These are phyloP conservation scores for Cyaniris semiargus DNA, from an alignment of 2,888 invertebrate species.

Conservation along the genomic window DNA sequence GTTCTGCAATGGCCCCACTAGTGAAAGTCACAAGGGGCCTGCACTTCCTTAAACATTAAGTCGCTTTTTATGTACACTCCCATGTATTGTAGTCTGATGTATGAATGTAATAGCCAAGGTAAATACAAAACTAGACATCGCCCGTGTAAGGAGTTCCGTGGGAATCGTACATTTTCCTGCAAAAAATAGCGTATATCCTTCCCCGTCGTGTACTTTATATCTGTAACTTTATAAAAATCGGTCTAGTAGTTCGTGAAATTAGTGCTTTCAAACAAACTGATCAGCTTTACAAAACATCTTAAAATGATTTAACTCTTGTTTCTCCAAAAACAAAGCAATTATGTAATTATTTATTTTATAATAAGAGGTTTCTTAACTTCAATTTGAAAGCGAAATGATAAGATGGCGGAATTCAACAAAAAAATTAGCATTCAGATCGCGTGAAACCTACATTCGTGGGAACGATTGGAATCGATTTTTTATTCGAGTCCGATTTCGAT, in stretches of 20 bases:
- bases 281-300: not conserved
- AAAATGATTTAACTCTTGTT: not conserved
- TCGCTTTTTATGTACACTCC: not conserved
- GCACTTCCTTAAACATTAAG: not conserved
- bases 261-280: too few relatives aligned
- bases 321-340: not conserved
- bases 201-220: not conserved
- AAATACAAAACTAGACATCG: not conserved
- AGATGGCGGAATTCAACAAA: not conserved
- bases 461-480: constrained; percentile 1
- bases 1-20: constrained; percentile 16
- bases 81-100: not conserved
- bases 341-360: not conserved
- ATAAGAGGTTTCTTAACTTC: not conserved
- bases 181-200: not conserved
- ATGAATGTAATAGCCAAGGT: not conserved
- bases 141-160: not conserved
- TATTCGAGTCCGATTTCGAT: not conserved
- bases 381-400: not conserved
- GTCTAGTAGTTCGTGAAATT: too few relatives aligned
- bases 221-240: too few relatives aligned
- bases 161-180: not conserved
- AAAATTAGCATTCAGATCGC: constrained; percentile 10
- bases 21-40: constrained; percentile 12
- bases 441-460: constrained; percentile 26